Percentiles rank a stretch among this genome's conserved stretches.
Conservation (phyloP, 2,888 invertebrate genomes). For the Minunthozetes semirufus region DNA sequence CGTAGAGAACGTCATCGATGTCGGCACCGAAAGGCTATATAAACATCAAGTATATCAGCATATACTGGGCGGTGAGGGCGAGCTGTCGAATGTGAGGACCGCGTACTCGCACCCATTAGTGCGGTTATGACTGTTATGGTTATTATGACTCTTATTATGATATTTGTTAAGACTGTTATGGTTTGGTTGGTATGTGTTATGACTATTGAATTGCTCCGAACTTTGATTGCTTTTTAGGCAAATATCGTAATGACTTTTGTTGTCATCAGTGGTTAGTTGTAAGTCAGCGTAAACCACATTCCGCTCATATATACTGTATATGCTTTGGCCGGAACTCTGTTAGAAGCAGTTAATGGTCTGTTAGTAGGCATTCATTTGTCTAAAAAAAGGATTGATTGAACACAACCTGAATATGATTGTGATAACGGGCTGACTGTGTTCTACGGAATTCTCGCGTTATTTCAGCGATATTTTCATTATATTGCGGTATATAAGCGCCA, state of each 20-base stretch:
- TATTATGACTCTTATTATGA: not conserved
- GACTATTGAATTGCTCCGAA: not conserved
- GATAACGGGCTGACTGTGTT: constrained; percentile 24
- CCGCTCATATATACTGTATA: constrained; percentile 35
- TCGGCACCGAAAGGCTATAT: constrained; percentile 42
- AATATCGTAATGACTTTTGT: not conserved
- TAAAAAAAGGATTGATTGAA: not conserved
- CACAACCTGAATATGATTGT: not conserved
- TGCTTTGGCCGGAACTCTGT: constrained; percentile 23
- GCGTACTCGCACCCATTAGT: constrained; percentile 37
- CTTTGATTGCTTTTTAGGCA: constrained; percentile 25
- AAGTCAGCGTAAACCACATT: constrained; percentile 38
- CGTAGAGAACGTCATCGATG: constrained; percentile 44
- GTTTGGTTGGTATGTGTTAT: not conserved
- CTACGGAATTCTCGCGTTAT: constrained; percentile 13
- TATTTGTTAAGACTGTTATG: constrained; percentile 22
- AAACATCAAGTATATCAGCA: constrained; percentile 31
- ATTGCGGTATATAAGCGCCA: not conserved
- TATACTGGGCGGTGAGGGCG: constrained; percentile 37
- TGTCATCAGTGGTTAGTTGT: constrained; percentile 30
- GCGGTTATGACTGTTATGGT: not conserved
- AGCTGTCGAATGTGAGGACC: constrained; percentile 37
- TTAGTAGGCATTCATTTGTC: not conserved
- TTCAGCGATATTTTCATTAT: constrained; percentile 19
- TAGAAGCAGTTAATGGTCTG: not conserved